Conservation (phyloP, 2,888 invertebrate species). For the Machimus rusticus region DNA sequence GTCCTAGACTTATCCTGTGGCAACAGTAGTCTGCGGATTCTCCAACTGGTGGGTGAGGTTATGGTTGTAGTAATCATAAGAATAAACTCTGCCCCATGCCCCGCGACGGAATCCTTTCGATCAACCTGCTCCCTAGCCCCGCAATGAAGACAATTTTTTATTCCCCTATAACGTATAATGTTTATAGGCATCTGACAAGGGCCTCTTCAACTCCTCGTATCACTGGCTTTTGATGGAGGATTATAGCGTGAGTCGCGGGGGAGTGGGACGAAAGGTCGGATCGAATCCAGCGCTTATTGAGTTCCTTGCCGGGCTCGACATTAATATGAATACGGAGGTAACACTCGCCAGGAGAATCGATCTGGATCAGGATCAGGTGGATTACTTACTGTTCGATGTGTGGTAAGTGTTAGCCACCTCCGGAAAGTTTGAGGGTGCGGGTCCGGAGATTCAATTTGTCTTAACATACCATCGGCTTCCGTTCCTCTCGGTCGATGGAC, state of each 20-base stretch:
- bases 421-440: neutral
- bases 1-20: constrained; percentile 59
- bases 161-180: neutral
- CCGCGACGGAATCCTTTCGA: neutral
- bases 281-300: constrained; percentile 57
- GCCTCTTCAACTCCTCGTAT: constrained; percentile 61
- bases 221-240: constrained; percentile 63
- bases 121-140: neutral
- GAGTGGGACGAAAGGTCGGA: constrained; percentile 48
- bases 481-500: neutral
- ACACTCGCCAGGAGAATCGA: constrained; percentile 54
- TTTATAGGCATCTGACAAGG: constrained; percentile 59
- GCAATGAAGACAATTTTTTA: neutral
- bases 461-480: constrained; percentile 27
- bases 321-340: constrained; percentile 62
- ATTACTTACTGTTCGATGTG: constrained; percentile 57
- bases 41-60: constrained; percentile 57
- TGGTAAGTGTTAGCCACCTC: constrained; percentile 54
- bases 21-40: constrained; percentile 55
- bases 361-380: constrained; percentile 51
- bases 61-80: constrained; percentile 36
- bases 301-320: constrained; percentile 60
- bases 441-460: constrained; percentile 29
- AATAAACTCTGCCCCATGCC: neutral
- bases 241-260: constrained; percentile 56